Percentiles rank a stretch among this genome's conserved stretches.
These are phyloP conservation scores for Chrysolina americana DNA, from an alignment of 2,888 invertebrate genomes.

Conservation along the genomic window DNA sequence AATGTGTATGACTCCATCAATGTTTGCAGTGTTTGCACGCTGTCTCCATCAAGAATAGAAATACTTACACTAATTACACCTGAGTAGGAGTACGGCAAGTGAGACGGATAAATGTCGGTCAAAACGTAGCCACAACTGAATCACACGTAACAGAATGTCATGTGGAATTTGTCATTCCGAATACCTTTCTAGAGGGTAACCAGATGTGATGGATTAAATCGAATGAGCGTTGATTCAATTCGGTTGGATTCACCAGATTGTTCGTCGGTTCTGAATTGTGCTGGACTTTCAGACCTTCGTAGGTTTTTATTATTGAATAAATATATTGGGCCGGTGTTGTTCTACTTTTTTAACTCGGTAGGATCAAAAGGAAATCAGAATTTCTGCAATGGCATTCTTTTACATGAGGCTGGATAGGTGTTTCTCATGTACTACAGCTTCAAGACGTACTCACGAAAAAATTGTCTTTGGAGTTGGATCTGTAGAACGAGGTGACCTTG, in stretches of 20 bases:
- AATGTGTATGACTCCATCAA: no score
- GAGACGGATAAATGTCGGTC: not conserved
- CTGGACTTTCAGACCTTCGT: not conserved
- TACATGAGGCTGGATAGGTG: no score
- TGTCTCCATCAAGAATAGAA: no score
- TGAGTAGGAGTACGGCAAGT: not conserved
- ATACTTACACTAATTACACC: not conserved
- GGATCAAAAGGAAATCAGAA: not conserved
- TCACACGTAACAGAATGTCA: conserved; percentile 5
- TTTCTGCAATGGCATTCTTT: not conserved
- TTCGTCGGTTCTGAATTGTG: not conserved
- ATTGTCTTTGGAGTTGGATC: no score
- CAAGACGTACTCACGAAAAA: no score
- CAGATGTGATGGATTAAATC: conserved; percentile 19
- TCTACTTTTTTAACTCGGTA: no score
- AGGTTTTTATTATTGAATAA: not conserved
- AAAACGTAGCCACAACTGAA: not conserved
- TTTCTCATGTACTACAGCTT: no score
- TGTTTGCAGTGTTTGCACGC: no score
- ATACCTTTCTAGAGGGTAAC: not conserved
- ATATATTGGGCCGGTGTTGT: no score
- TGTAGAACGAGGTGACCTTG: no score
- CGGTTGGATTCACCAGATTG: not conserved
- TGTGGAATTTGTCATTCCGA: conserved; percentile 11
- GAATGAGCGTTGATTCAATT: conserved; percentile 5